Percentiles rank a stretch among this genome's conserved stretches.
phyloP scores from a whole-genome alignment of 2,113 vertebrate species.

The Mus pahari region DNA sequence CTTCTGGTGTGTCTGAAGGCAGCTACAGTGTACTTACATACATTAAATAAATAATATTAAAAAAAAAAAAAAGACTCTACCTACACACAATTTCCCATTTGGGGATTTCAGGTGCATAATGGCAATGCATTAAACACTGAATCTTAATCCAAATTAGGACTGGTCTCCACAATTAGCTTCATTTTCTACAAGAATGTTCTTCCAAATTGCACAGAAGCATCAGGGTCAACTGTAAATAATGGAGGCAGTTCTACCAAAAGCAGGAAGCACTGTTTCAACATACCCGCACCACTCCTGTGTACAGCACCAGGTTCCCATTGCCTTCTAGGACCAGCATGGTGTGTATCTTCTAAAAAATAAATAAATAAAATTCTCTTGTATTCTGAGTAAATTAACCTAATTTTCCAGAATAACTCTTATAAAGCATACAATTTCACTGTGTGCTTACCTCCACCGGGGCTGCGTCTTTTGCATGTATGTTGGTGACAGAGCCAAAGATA shows the following conservation, averaged over 20 bases:
- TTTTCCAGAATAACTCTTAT: background rate
- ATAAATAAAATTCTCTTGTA: background rate
- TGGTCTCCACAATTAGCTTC: background rate
- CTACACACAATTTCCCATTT: background rate
- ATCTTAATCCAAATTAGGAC: background rate
- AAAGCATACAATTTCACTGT: background rate
- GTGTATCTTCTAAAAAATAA: conserved; percentile 88
- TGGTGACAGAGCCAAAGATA: conserved; percentile 94
- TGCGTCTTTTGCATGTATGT: conserved; percentile 95
- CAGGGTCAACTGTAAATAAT: background rate
- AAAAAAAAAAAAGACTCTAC: too few species aligned
- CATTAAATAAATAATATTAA: too few species aligned
- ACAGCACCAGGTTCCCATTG: conserved; percentile 95
- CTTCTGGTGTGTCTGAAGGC: too few species aligned
- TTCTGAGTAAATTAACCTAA: background rate
- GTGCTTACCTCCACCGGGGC: conserved; percentile 92
- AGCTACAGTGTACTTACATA: too few species aligned
- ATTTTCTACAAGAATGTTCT: conserved; percentile 38
- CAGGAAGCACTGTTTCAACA: conserved; percentile 1
- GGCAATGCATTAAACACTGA: background rate
- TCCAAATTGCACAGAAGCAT: background rate
- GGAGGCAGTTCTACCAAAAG: background rate
- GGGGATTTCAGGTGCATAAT: background rate
- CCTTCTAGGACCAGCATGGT: conserved; percentile 94
- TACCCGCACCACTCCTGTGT: conserved; percentile 95